These are phyloP conservation scores for Tetragonula clypearis DNA, from an alignment of 1,140 invertebrate species.

Conservation along the genomic window DNA sequence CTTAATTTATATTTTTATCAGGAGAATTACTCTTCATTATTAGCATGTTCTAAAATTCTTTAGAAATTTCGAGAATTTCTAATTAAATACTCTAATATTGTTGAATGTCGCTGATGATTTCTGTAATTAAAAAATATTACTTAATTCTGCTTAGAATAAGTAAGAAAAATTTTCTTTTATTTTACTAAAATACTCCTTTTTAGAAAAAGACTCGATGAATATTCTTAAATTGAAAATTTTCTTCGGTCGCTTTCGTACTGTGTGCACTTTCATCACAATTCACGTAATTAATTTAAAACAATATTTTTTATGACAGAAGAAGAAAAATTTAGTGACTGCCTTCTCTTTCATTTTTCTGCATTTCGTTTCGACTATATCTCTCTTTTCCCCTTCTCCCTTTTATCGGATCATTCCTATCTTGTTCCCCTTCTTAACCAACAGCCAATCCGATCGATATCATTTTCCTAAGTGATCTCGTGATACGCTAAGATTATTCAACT, in stretches of 20 bases:
- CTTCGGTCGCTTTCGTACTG: background rate
- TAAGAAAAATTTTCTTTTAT: too few relatives aligned
- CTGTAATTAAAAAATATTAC: background rate
- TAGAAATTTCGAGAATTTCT: background rate
- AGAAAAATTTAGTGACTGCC: too few relatives aligned
- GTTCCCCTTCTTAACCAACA: constrained; percentile 7
- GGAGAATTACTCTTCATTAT: background rate
- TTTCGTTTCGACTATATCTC: constrained; percentile 18
- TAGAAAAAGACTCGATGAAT: background rate
- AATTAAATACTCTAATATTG: background rate
- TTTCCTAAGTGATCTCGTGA: constrained; percentile 52
- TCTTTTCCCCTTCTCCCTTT: background rate
- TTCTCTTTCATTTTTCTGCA: constrained; percentile 5
- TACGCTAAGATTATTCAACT: constrained; percentile 26
- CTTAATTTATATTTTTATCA: too few relatives aligned
- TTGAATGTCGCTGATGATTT: background rate
- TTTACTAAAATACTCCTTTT: too few relatives aligned
- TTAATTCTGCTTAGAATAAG: background rate
- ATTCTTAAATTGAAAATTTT: background rate
- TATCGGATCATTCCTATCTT: background rate
- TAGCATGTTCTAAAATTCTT: background rate
- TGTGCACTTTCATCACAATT: background rate
- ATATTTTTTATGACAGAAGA: background rate
- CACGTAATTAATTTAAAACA: background rate
- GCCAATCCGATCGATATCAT: constrained; percentile 41